phyloP scores from a whole-genome alignment of 2,888 invertebrate species.

The Ceriagrion tenellum region DNA sequence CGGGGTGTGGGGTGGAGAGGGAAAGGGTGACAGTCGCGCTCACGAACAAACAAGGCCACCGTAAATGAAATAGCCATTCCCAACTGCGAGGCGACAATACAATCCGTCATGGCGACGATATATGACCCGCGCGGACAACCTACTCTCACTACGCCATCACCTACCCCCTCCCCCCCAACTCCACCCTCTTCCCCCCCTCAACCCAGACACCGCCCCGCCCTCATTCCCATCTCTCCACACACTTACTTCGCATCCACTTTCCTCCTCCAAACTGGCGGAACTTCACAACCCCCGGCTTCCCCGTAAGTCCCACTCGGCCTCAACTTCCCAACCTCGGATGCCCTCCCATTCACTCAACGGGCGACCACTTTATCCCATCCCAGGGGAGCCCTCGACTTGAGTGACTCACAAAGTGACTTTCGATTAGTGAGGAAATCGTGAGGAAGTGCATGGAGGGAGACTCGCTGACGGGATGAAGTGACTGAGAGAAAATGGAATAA shows the following conservation, averaged over 20 bases:
- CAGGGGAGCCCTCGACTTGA: neutral
- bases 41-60: slow-evolving; percentile 1
- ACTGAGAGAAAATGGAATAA: no score
- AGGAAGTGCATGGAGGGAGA: neutral
- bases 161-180: neutral
- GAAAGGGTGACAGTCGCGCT: neutral
- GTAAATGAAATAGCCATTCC: slow-evolving; percentile 28
- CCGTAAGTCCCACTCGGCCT: no score
- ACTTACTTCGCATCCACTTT: neutral
- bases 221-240: neutral
- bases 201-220: no score
- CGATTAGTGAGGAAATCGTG: neutral
- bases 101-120: slow-evolving; percentile 7
- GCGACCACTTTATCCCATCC: neutral
- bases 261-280: neutral
- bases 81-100: slow-evolving; percentile 1
- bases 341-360: neutral
- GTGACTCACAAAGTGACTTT: neutral
- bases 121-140: neutral
- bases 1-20: neutral
- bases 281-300: no score
- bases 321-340: no score
- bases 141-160: neutral
- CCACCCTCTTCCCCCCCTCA: neutral
- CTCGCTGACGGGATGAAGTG: neutral